Percentiles rank a stretch among this genome's conserved stretches.
phyloP scores from a whole-genome alignment of 2,888 invertebrate genomes.

The Leptarthrus brevirostris region DNA sequence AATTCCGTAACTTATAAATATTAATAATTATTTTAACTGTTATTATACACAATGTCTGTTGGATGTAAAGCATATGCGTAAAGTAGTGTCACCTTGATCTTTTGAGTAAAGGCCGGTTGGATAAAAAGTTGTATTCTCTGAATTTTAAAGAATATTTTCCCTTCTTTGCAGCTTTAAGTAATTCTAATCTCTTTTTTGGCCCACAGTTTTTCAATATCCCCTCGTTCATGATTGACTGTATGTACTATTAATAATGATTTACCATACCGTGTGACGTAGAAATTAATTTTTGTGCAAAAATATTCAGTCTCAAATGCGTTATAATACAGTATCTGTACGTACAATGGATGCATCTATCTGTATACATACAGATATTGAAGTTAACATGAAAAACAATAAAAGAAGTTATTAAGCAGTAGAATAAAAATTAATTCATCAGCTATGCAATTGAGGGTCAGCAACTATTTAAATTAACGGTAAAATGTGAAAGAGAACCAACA shows the following conservation, averaged over 20 bases:
- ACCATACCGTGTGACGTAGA: too few relatives aligned
- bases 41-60: not conserved
- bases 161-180: too few relatives aligned
- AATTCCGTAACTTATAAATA: slow-evolving; percentile 6
- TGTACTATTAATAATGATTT: too few relatives aligned
- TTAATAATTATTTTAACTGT: slow-evolving; percentile 18
- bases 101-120: slow-evolving; percentile 14
- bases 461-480: slow-evolving; percentile 55
- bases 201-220: not conserved
- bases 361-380: too few relatives aligned
- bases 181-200: not conserved
- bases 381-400: not conserved
- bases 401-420: not conserved
- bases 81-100: slow-evolving; percentile 13
- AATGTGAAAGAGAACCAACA: slow-evolving; percentile 52
- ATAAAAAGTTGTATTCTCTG: not conserved
- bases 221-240: too few relatives aligned
- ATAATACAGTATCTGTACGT: too few relatives aligned
- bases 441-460: slow-evolving; percentile 49
- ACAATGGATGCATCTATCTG: too few relatives aligned
- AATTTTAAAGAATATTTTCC: too few relatives aligned
- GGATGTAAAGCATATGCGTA: not conserved
- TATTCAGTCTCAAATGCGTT: too few relatives aligned
- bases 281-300: too few relatives aligned
- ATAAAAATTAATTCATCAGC: slow-evolving; percentile 32